Base-by-base conservation (phyloP, 2,797 vertebrate genomes). In the Pseudochaenichthys georgianus region DNA sequence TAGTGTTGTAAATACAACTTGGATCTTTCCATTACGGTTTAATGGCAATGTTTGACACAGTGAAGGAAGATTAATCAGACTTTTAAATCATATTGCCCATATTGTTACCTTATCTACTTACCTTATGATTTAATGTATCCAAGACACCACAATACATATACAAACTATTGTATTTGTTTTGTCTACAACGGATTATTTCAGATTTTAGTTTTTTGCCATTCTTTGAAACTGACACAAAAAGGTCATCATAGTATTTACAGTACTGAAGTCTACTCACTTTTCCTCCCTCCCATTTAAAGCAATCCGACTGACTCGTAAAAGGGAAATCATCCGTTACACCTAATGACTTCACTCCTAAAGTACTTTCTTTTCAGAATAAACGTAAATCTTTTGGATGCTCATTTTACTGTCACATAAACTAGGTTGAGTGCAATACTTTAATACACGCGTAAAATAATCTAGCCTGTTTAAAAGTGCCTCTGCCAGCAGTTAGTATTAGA, bases 381-480 rank as follows among this genome's bases (percentile, higher is more conserved):
- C 12, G 8, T 50, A 9, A 70, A 60, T 28, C 19, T 51, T 34
- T 57, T 58, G 21, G 13, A 43, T 57, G 11, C n/a, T 17, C 11
- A 12, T 47, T 64, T 52, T 15, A 41, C 28, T 52, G 17, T 3
- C 41, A 12, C 21, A 51, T 50, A 28, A 58, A 13, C 38, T 28
- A 45, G 28, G 15, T 17, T 57, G 17, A 63, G 4, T 38, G 12
- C 47, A 70, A 12, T 21, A 31, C 55, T 12, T 60, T 60, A 65
- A 77, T 19, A 34, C 17, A 28, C 45, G 5, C 38, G 13, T 73
- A 68, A 63, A 62, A 46, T 58, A 41, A 52, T 57, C 51, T 23
- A 41, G 3, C 46, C 48, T 10, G 17, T 52, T 5, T 5, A 43
- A 47, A 15, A 3, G 45, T 19, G 38, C 21, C 3, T 66, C 54